phyloP scores from a whole-genome alignment of 2,797 vertebrate genomes.

The Hydrocynus forskahlii region DNA sequence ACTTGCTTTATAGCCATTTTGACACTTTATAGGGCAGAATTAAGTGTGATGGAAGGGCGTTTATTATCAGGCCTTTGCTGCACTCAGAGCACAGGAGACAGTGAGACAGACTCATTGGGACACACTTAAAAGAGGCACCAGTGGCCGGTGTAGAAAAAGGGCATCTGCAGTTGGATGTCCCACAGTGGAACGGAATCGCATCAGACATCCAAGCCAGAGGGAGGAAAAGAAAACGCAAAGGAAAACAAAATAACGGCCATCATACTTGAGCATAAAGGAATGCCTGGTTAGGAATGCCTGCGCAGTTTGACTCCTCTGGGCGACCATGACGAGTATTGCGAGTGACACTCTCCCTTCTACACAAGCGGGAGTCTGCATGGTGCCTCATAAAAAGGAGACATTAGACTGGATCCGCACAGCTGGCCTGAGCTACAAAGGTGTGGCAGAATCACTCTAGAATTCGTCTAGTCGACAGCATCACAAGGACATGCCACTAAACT shows the following conservation, averaged over 20 bases:
- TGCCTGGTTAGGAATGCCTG: not conserved
- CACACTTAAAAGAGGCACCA: conserved; percentile 9
- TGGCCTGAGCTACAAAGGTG: not conserved
- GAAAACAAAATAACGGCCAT: not conserved
- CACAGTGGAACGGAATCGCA: not conserved
- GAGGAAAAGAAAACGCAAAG: not conserved
- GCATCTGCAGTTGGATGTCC: not conserved
- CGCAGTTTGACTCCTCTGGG: not conserved
- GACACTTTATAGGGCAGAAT: not conserved
- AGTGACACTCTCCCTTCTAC: conserved; percentile 1
- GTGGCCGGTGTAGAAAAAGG: not conserved
- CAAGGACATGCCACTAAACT: not conserved
- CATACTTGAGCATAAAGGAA: not conserved
- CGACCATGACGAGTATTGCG: not conserved
- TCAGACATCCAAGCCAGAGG: not conserved
- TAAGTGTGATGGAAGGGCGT: not conserved
- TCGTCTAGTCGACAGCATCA: not conserved
- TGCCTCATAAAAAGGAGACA: not conserved
- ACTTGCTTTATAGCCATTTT: too few relatives aligned
- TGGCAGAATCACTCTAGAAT: not conserved
- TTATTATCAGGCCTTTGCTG: not conserved
- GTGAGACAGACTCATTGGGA: conserved; percentile 26
- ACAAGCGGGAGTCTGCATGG: not conserved
- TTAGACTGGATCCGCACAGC: not conserved
- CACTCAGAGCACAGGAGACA: not conserved